Base-by-base conservation (phyloP, 1,140 invertebrate genomes). In the Drusus annulatus region DNA sequence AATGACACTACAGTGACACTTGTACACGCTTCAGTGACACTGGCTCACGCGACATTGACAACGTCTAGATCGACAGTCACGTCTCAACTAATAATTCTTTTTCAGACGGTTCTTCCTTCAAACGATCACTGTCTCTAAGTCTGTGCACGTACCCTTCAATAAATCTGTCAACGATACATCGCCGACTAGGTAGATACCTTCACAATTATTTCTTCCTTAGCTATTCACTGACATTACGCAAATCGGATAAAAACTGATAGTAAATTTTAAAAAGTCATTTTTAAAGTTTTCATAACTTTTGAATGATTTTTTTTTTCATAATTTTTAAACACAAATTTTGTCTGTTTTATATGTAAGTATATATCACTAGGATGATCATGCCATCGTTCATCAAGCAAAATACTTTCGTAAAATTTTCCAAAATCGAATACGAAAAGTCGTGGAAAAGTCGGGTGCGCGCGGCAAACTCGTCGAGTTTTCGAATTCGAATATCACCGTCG, bases 401-500 rank as follows among this genome's bases (percentile, higher is more conserved):
- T 60, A 21, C 23, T 60, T 60, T n/a, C 31, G 28, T 2, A 60
- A 21, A 21, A 8, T 68, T 68, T 65, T 65, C 31, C 15, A 3
- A 65, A 65, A 45, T 65, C 31, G n/a, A 19, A 56, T 60, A 4
- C 25, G 31, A 31, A 68, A 68, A 28, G 31, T 31, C 17, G 16
- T 68, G 63, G 19, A 68, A 45, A 36, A 16, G 31, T 68, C 23
- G 1, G 21, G 36, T 28, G 25, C 62, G 62, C 63, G 63, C 63
- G 63, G 63, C 19, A 68, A 54, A 73, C 71, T 58, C 71, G 71
- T 75, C 71, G 71, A 52, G 54, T 75, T 45, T 45, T 75, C 71
- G 54, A 36, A 23, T 73, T 25, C 10, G n/a, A 54, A 73, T 54
- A 6, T 75, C 25, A 54, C 71, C 71, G 71, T 58, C 71, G 71